Percentiles rank a stretch among this genome's conserved stretches.
Conservation (phyloP, 2,797 vertebrate genomes). For the Sparus aurata region DNA sequence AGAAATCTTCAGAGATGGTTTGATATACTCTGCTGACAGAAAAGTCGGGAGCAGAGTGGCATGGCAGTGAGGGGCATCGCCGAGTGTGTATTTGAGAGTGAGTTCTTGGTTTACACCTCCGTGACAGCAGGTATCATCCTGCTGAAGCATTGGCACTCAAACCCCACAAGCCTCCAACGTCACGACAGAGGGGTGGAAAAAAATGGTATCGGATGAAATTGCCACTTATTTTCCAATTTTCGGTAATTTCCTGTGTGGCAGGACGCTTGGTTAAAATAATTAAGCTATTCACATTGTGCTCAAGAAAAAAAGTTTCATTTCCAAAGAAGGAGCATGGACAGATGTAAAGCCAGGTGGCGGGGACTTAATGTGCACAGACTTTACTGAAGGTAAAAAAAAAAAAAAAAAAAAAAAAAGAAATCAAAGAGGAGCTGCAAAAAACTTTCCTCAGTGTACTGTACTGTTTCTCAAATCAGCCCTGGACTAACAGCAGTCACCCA, state of each 20-base stretch:
- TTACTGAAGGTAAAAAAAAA: constrained; percentile 1
- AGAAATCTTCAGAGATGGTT: constrained; percentile 50
- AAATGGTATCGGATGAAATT: constrained; percentile 34
- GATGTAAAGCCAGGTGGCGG: constrained; percentile 59
- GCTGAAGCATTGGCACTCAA: constrained; percentile 35
- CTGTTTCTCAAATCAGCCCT: constrained; percentile 3
- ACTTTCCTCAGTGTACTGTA: neutral
- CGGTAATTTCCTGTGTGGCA: constrained; percentile 37
- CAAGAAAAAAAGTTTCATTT: constrained; percentile 26
- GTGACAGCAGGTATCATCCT: constrained; percentile 41
- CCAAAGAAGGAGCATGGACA: constrained; percentile 26
- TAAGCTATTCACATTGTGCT: constrained; percentile 35
- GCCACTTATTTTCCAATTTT: constrained; percentile 42
- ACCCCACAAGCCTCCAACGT: constrained; percentile 2
- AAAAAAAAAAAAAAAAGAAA: constrained; percentile 14
- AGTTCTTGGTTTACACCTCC: constrained; percentile 36
- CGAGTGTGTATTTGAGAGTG: constrained; percentile 41
- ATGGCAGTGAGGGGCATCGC: constrained; percentile 25
- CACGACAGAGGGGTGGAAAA: neutral
- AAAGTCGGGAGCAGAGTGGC: constrained; percentile 18
- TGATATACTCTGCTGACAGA: constrained; percentile 50
- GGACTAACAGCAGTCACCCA: constrained; percentile 30
- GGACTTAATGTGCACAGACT: constrained; percentile 17
- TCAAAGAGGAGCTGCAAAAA: constrained; percentile 19
- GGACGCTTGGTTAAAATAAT: constrained; percentile 39